Evolutionary conservation across 2,888 invertebrate species (phyloP).

Genomic region (Eupeodes luniger): DNA sequence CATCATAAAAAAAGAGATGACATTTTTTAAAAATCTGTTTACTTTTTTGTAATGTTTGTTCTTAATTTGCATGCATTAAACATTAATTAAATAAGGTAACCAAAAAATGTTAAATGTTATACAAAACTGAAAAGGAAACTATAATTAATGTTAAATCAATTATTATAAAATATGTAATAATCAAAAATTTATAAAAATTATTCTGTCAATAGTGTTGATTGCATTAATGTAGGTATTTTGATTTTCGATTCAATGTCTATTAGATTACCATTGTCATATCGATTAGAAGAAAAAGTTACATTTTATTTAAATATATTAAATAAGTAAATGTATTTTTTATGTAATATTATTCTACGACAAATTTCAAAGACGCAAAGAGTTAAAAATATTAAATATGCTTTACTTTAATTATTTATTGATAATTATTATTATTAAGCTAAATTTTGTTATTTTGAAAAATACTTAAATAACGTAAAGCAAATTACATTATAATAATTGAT

Average conservation of each 20-base stretch:
- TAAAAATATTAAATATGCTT: not conserved
- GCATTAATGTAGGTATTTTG: constrained; percentile 40
- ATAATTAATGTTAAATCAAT: too few relatives aligned
- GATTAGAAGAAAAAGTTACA: not conserved
- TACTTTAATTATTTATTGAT: not conserved
- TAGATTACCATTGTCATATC: constrained; percentile 79
- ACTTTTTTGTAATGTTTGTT: not conserved
- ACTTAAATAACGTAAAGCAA: not conserved
- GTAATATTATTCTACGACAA: not conserved
- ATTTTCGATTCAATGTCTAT: constrained; percentile 41
- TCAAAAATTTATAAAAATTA: constrained; percentile 71
- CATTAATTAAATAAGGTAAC: not conserved
- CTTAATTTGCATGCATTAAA: not conserved
- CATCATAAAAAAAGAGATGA: too few relatives aligned
- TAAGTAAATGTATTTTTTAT: not conserved
- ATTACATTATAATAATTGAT: constrained; percentile 36
- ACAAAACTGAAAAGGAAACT: not conserved
- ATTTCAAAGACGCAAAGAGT: not conserved
- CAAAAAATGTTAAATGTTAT: not conserved
- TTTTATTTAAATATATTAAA: not conserved
- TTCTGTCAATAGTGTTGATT: constrained; percentile 51
- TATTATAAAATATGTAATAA: constrained; percentile 10
- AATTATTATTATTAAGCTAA: not conserved
- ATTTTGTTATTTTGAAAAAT: not conserved
- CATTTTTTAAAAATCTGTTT: not conserved